Conservation (phyloP, 30 jellyfish, hydroid and myxozoan genomes). For the Catostylus mosaicus region DNA sequence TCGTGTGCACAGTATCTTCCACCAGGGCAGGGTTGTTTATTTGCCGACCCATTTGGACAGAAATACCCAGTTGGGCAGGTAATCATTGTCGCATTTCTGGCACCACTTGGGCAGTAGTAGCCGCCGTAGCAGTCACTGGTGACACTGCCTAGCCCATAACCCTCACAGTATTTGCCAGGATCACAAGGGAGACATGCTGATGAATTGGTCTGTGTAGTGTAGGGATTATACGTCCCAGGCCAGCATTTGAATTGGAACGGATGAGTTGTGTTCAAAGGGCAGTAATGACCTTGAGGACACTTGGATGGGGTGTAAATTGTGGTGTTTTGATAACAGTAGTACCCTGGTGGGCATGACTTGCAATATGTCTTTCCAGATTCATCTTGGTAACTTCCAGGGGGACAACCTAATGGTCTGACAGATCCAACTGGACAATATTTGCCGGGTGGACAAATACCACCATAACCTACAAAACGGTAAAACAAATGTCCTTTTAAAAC, state of each 20-base stretch:
- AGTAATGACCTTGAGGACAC: conserved; percentile 95
- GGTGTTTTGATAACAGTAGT: conserved; percentile 85
- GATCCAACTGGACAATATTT: conserved; percentile 90
- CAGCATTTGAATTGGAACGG: conserved; percentile 84
- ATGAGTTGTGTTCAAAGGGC: conserved; percentile 92
- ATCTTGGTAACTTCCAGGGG: conserved; percentile 97
- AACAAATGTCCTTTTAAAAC: no score
- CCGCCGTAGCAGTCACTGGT: conserved; percentile 90
- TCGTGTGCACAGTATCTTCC: conserved; percentile 92
- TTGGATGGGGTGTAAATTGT: conserved; percentile 52
- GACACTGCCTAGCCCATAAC: conserved; percentile 66
- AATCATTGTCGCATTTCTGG: conserved; percentile 76
- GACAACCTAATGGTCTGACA: conserved; percentile 85
- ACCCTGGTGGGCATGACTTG: conserved; percentile 92
- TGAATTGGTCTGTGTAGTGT: conserved; percentile 57
- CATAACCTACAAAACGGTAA: conserved; percentile 61
- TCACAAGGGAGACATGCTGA: conserved; percentile 90
- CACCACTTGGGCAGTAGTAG: conserved; percentile 94
- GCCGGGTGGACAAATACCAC: conserved; percentile 98
- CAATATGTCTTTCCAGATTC: conserved; percentile 85
- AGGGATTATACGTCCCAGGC: conserved; percentile 95
- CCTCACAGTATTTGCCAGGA: conserved; percentile 93
- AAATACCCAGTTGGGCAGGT: conserved; percentile 85
- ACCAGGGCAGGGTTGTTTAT: conserved; percentile 81
- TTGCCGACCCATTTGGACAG: conserved; percentile 89